A percentile compares a stretch with the other conserved stretches of the same genome.
These are phyloP conservation scores for Brachionus angularis DNA, from an alignment of 1,140 invertebrate genomes.

Conservation along the genomic window DNA sequence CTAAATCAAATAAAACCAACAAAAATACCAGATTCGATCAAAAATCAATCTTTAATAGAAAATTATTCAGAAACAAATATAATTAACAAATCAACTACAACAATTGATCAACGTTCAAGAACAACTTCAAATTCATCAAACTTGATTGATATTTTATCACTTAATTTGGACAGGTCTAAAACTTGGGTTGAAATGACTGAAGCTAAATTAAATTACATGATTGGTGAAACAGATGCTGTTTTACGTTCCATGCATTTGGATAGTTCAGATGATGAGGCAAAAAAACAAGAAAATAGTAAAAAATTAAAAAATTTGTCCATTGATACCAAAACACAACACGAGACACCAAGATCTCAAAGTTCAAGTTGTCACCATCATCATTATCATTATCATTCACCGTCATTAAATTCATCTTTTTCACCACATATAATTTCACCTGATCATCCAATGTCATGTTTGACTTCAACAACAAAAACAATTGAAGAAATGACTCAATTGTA, in stretches of 20 bases:
- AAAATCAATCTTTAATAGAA: too few species aligned
- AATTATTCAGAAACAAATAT: too few species aligned
- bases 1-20: not conserved
- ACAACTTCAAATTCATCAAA: slow-evolving; percentile 9
- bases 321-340: not conserved
- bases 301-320: not conserved
- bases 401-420: not conserved
- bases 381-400: not conserved
- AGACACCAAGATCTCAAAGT: not conserved
- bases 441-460: slow-evolving; percentile 1
- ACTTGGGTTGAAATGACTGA: slow-evolving; percentile 41
- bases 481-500: slow-evolving; percentile 31
- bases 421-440: slow-evolving; percentile 3
- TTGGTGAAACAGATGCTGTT: slow-evolving; percentile 38
- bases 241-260: slow-evolving; percentile 27
- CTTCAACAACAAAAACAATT: slow-evolving; percentile 1
- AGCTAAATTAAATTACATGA: slow-evolving; percentile 44
- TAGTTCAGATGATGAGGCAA: not conserved
- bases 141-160: slow-evolving; percentile 29
- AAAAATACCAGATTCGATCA: too few species aligned
- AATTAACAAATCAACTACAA: too few species aligned
- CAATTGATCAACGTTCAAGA: not conserved
- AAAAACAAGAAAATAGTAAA: too few species aligned
- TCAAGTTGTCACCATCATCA: not conserved
- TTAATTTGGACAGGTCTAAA: slow-evolving; percentile 40